These are phyloP conservation scores for Myrmecophaga tridactyla DNA, from an alignment of 2,113 vertebrate species.

Conservation along the genomic window DNA sequence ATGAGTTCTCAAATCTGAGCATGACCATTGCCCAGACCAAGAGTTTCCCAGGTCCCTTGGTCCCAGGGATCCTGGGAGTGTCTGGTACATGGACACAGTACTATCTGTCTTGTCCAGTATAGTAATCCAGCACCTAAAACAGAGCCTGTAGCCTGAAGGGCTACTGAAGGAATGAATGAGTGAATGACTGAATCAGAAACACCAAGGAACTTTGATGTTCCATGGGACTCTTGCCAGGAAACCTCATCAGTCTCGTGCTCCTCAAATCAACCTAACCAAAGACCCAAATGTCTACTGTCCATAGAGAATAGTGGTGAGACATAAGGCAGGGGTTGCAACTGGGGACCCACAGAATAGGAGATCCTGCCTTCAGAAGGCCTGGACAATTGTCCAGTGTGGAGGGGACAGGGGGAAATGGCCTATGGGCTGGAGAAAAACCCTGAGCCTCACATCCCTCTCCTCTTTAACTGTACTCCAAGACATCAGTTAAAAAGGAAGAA, in stretches of 20 bases:
- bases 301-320: not conserved
- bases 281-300: too few species aligned
- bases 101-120: not conserved
- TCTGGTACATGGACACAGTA: not conserved
- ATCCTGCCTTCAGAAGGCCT: too few species aligned
- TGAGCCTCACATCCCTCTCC: accelerated
- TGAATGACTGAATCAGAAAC: not conserved
- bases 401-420: not conserved
- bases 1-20: not conserved
- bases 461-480: not conserved
- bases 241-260: not conserved
- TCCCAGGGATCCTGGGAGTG: accelerated
- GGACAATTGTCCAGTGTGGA: too few species aligned
- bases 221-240: not conserved
- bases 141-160: not conserved
- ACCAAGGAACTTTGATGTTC: not conserved
- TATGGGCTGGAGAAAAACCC: not conserved
- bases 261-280: accelerated
- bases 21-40: not conserved
- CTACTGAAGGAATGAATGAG: not conserved
- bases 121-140: not conserved
- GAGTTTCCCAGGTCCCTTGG: not conserved
- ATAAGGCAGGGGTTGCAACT: accelerated
- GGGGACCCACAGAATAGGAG: not conserved
- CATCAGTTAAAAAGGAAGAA: not conserved